These are phyloP conservation scores for Chrosomus eos DNA, from an alignment of 2,797 vertebrate genomes.

Conservation along the genomic window DNA sequence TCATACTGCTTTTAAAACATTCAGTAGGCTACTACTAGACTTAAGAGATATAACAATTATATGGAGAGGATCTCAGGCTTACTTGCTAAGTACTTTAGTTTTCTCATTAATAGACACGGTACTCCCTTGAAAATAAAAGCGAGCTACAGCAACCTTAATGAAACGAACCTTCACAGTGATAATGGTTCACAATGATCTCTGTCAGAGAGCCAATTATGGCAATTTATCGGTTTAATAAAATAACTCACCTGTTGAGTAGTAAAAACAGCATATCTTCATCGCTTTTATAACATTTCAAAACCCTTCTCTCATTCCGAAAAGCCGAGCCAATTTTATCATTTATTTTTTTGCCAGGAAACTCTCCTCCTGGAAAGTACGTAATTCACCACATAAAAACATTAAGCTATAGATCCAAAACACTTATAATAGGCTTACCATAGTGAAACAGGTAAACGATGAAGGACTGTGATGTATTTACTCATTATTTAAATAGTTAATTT, in stretches of 20 bases:
- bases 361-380: not conserved
- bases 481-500: not conserved
- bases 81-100: not conserved
- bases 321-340: not conserved
- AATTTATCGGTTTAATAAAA: not conserved
- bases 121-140: not conserved
- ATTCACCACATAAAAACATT: not conserved
- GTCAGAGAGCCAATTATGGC: not conserved
- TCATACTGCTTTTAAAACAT: not conserved
- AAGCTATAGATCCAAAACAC: not conserved
- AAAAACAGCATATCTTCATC: not conserved
- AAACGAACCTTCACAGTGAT: not conserved
- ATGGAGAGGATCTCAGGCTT: not conserved
- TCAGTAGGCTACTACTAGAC: too few relatives aligned
- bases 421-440: not conserved
- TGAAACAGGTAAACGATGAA: not conserved
- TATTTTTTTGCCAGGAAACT: not conserved
- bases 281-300: not conserved
- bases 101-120: not conserved
- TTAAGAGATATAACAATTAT: not conserved
- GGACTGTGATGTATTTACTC: not conserved
- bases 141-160: not conserved
- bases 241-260: not conserved
- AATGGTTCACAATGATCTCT: not conserved
- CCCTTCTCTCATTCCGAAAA: not conserved